These are phyloP conservation scores for Zygogramma bicolorata DNA, from an alignment of 2,888 invertebrate species.

Conservation along the genomic window DNA sequence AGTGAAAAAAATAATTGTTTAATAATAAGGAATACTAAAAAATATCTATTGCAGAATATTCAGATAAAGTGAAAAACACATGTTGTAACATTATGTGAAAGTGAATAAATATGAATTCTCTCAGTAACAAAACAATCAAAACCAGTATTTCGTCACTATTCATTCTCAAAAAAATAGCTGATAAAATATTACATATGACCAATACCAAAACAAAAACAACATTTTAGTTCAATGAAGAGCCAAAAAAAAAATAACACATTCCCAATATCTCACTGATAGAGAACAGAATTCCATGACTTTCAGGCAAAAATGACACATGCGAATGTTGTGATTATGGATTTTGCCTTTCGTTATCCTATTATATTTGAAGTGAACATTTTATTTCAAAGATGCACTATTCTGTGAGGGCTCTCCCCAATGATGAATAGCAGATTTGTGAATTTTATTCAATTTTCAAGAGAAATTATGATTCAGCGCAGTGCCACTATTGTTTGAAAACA, in stretches of 20 bases:
- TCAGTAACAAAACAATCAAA: not conserved
- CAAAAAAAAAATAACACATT: not conserved
- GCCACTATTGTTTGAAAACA: too few species aligned
- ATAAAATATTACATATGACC: not conserved
- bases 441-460: too few species aligned
- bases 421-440: too few species aligned
- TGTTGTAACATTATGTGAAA: not conserved
- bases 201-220: not conserved
- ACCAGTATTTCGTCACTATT: not conserved
- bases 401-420: too few species aligned
- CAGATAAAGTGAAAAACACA: not conserved
- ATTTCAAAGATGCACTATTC: too few species aligned
- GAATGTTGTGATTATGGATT: too few species aligned
- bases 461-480: too few species aligned
- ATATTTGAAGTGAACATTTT: too few species aligned
- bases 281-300: too few species aligned
- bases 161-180: not conserved
- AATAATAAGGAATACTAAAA: not conserved
- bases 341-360: too few species aligned
- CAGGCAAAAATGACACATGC: too few species aligned
- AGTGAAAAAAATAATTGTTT: not conserved
- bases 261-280: too few species aligned
- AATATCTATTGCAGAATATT: not conserved
- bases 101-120: not conserved
- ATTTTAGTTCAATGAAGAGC: not conserved